These are phyloP conservation scores for Aspidapion aeneum DNA, from an alignment of 2,888 invertebrate species.

Conservation along the genomic window DNA sequence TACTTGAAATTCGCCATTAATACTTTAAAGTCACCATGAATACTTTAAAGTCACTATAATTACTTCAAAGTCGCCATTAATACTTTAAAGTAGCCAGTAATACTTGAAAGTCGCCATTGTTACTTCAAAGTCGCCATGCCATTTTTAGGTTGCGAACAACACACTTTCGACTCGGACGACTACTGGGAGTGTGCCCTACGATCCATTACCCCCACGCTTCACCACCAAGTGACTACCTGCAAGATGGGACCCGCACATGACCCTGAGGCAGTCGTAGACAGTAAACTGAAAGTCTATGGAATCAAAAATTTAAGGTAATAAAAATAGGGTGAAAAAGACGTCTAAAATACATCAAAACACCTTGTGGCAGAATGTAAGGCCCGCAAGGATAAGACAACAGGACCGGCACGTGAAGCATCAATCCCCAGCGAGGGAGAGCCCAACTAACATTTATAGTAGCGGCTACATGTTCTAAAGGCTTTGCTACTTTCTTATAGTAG, in stretches of 20 bases:
- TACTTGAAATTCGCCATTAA: conserved; percentile 18
- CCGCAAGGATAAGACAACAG: no score
- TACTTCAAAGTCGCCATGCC: neutral
- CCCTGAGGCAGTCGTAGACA: conserved; percentile 55
- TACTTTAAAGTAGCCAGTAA: neutral
- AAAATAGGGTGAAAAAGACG: no score
- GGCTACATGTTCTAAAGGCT: no score
- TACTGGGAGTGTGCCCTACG: conserved; percentile 54
- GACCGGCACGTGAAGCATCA: no score
- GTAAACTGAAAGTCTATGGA: conserved; percentile 52
- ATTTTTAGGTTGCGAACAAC: conserved; percentile 42
- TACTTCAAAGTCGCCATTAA: neutral
- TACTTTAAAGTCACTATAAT: neutral
- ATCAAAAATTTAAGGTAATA: conserved; percentile 47
- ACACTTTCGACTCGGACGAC: conserved; percentile 47
- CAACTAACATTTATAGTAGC: no score
- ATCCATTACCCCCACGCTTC: conserved; percentile 49
- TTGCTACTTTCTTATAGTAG: no score
- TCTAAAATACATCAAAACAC: no score
- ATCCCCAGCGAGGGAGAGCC: no score
- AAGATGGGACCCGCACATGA: conserved; percentile 56
- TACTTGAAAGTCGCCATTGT: neutral
- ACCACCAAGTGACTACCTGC: conserved; percentile 54
- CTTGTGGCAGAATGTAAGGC: no score
- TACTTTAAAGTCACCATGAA: neutral